These are phyloP conservation scores for Xyliphius kryptos DNA, from an alignment of 2,113 vertebrate species.

Conservation along the genomic window DNA sequence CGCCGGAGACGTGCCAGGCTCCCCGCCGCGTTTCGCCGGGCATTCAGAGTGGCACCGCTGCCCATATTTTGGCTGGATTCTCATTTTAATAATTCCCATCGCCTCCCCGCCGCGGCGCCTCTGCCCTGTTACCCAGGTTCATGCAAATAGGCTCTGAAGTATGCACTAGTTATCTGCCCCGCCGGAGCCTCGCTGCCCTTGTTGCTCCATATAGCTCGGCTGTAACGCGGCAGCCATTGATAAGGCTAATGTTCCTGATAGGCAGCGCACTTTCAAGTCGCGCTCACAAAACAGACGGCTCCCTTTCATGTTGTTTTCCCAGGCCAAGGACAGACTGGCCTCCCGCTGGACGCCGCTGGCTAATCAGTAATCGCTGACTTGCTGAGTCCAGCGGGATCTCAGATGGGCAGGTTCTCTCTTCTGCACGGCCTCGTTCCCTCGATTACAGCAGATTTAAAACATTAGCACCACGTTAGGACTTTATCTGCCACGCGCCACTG, in stretches of 20 bases:
- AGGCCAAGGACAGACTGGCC: slow-evolving; percentile 81
- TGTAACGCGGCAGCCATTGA: slow-evolving; percentile 73
- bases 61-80: slow-evolving; percentile 24
- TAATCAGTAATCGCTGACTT: slow-evolving; percentile 85
- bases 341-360: slow-evolving; percentile 65
- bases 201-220: slow-evolving; percentile 74
- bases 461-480: no score
- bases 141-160: slow-evolving; percentile 53
- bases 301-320: slow-evolving; percentile 82
- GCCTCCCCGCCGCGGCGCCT: slow-evolving; percentile 30
- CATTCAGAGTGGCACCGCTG: slow-evolving; percentile 40
- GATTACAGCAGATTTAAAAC: no score
- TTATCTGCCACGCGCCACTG: no score
- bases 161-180: slow-evolving; percentile 64
- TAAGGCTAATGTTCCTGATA: slow-evolving; percentile 81
- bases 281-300: slow-evolving; percentile 76
- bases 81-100: slow-evolving; percentile 26
- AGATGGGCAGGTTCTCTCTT: slow-evolving; percentile 48
- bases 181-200: slow-evolving; percentile 69
- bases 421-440: no score
- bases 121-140: slow-evolving; percentile 38
- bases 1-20: slow-evolving; percentile 34
- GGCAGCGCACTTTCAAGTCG: slow-evolving; percentile 78
- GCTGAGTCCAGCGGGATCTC: slow-evolving; percentile 60
- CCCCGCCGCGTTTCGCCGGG: slow-evolving; percentile 34